Evolutionary conservation across 1,140 invertebrate species (phyloP), one percentile per base, ranked within the genome.

Genomic region (Pemphigus obesinymphae): DNA sequence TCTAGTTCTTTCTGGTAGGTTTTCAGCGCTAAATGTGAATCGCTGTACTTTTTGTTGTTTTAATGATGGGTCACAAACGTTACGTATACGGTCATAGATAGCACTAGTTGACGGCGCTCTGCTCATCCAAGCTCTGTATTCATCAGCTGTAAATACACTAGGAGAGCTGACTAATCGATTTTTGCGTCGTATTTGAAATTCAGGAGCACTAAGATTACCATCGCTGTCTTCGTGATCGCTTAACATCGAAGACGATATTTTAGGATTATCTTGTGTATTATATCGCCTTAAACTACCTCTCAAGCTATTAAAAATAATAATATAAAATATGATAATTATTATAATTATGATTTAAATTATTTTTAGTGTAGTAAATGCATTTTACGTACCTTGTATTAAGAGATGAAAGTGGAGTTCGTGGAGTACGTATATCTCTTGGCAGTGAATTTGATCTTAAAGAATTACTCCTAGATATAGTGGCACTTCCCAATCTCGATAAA

Each of bases 51-150:
- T 89, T 83, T 91, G 90, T 84, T 91, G 88, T 84, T 89, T 89
- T 48, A 91, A 86, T 55, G 90, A 88, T 17, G 84, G 78, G 84
- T 91, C 91, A 73, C 91, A 88, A 7, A 91, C 92, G 83, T 93
- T 91, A 26, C 83, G 83, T 63, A 96, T 92, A 85, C 94, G 92
- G 85, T 97, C 95, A 86, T 96, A 96, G 84, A 97, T 93, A 63
- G 96, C 96, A 83, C 94, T 95, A 37, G 95, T 96, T 58, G 95
- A 96, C 11, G 96, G 95, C 2, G 95, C 95, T 66, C 96, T 89
- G 82, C 93, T 92, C 84, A 97, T 85, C 95, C 95, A 97, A 63
- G 94, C 92, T 82, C 94, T 90, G 85, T 96, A 97, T 86, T 97
- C 95, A 87, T 96, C 94, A 84, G 94, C 93, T 84, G 94, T 95